Evolutionary conservation across 2,888 invertebrate species (phyloP).

Genomic region (Machimus rusticus): DNA sequence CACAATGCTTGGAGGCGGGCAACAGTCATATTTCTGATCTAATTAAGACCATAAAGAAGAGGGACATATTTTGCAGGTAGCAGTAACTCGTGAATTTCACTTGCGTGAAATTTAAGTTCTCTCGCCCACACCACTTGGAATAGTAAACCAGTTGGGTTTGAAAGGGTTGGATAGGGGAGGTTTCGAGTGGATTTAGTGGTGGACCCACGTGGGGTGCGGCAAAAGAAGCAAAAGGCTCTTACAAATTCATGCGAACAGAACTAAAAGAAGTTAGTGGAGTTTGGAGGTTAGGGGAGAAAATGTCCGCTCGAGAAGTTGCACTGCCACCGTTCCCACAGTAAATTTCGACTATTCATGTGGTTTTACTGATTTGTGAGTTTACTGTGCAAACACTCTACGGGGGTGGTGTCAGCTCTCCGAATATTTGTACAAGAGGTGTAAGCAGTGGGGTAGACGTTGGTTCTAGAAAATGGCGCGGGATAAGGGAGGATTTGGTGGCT

Average conservation of each 20-base stretch:
- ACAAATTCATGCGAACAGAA: background rate
- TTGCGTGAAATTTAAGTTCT: background rate
- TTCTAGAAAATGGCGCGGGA: background rate
- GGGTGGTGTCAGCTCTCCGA: background rate
- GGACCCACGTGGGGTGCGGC: background rate
- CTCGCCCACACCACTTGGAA: background rate
- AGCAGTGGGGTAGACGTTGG: background rate
- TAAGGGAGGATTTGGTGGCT: background rate
- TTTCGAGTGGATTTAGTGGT: background rate
- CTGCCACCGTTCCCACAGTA: slow-evolving; percentile 5
- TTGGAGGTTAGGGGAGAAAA: background rate
- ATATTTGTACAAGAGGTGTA: slow-evolving; percentile 3
- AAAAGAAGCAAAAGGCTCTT: background rate
- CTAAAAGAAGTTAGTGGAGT: background rate
- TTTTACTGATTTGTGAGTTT: slow-evolving; percentile 24
- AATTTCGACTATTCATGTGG: slow-evolving; percentile 27
- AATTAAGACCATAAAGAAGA: background rate
- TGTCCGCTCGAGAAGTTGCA: background rate
- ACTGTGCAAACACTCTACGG: slow-evolving; percentile 22
- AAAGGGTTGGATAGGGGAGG: background rate
- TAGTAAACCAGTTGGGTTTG: background rate
- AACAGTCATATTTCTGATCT: background rate
- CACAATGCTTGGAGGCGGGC: background rate
- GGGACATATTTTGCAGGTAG: background rate
- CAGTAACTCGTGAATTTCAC: background rate